Conservation (phyloP, 2,888 invertebrate genomes). For the Piscicola geometra region DNA sequence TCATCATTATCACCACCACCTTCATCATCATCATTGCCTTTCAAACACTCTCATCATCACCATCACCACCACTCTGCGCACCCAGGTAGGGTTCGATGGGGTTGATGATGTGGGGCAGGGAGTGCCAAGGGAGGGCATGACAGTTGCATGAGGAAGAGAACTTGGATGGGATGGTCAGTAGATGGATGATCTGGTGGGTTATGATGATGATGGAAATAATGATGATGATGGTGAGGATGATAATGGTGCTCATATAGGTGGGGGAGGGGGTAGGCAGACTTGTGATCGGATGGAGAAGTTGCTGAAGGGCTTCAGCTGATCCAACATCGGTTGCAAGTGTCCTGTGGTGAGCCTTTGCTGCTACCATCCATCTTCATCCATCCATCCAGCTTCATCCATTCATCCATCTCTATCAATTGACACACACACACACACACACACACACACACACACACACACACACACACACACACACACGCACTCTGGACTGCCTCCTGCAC, state of each 20-base stretch:
- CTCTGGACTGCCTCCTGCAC: slow-evolving; percentile 61
- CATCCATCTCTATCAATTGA: not conserved
- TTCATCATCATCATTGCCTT: too few relatives aligned
- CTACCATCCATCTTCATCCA: not conserved
- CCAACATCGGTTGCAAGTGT: not conserved
- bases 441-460: not conserved
- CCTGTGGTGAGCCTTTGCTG: not conserved
- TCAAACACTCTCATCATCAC: too few relatives aligned
- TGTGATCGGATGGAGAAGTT: not conserved
- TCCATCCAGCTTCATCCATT: not conserved
- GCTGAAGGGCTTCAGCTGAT: not conserved
- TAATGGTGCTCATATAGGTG: too few relatives aligned
- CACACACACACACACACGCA: slow-evolving; percentile 9
- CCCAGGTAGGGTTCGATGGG: slow-evolving; percentile 75
- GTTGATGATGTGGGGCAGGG: slow-evolving; percentile 76
- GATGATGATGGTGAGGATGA: too few relatives aligned
- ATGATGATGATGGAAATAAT: too few relatives aligned
- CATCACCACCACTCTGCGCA: too few relatives aligned
- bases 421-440: not conserved
- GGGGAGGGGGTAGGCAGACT: not conserved
- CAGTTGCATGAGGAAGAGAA: slow-evolving; percentile 62
- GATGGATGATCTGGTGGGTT: slow-evolving; percentile 64
- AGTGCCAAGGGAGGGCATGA: slow-evolving; percentile 65
- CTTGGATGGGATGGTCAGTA: slow-evolving; percentile 69
- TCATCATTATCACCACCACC: too few relatives aligned